Evolutionary conservation across 2,888 invertebrate species (phyloP).

Genomic region (Pollenia labialis): DNA sequence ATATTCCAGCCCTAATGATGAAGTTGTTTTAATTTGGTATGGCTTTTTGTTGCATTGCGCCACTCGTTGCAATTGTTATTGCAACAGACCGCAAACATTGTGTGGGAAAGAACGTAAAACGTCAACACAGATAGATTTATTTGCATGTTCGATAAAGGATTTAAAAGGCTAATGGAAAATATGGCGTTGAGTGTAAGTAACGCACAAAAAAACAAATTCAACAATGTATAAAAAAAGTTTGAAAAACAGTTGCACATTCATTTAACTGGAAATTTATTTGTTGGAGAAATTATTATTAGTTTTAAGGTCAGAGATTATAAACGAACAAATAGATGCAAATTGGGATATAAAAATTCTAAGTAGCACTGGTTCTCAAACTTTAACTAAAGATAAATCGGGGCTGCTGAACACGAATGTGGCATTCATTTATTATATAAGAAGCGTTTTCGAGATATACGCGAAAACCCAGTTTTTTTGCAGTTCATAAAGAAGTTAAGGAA

Average conservation of each 20-base stretch:
- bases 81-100: neutral
- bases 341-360: neutral
- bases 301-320: neutral
- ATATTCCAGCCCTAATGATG: conserved; percentile 29
- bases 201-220: neutral
- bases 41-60: neutral
- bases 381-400: too few species aligned
- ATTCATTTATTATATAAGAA: too few species aligned
- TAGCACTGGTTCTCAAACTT: too few species aligned
- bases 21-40: neutral
- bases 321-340: neutral
- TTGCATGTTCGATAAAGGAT: conserved; percentile 29
- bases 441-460: too few species aligned
- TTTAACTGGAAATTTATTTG: conserved; percentile 44
- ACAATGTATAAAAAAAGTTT: conserved; percentile 13
- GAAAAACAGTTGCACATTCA: conserved; percentile 13
- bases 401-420: too few species aligned
- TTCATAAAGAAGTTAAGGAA: too few species aligned
- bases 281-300: neutral
- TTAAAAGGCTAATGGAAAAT: conserved; percentile 52
- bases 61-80: neutral
- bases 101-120: neutral
- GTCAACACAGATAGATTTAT: conserved; percentile 6
- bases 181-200: conserved; percentile 14
- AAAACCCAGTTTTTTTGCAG: too few species aligned